Evolutionary conservation across 1,140 invertebrate genomes (phyloP), one percentile per base, ranked within the genome.

Genomic region (Meloidogyne hapla): DNA sequence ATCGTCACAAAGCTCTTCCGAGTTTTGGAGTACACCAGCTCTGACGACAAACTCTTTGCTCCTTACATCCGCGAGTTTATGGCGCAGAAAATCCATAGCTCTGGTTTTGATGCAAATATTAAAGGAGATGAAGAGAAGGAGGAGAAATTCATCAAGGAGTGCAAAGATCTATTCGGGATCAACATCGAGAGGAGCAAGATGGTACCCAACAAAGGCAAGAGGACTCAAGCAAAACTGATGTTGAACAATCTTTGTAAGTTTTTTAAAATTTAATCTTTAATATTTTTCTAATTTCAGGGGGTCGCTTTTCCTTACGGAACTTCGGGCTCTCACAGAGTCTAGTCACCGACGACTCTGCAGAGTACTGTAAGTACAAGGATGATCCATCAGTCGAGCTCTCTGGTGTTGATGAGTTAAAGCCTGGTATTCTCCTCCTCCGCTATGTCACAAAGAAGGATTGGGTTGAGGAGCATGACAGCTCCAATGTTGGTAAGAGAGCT

Each of bases 381-480:
- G 38, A 66, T 38, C 25, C 25, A 13, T 64, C 63, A 2, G 28
- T 66, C 38, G 9, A 66, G 2, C 26, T 66, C 13, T 18, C 64
- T 13, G 13, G 26, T 2, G 15, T 66, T 15, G 64, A 66, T 21
- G 13, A 66, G 38, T 6, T 66, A 18, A 38, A 15, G 13, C 26
- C 26, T 2, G 64, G n/a, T 0, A 13, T 28, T 38, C 15, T 66
- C 2, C 64, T 66, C 13, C 2, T 66, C 64, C 13, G 13, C 18
- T n/a, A 66, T n/a, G 0, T 15, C 2, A 13, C 26, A 15, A 66
- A 66, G n/a, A 66, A 66, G 64, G 64, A 66, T 13, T 66, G 64
- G 64, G n/a, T 66, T 26, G 64, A 66, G 13, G 64, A 66, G n/a
- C 64, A 66, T 21, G 64, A 13, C 64, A 18, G 64, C 4, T 66